Conservation (phyloP, 1,140 invertebrate species). For the Coptotermes formosanus region DNA sequence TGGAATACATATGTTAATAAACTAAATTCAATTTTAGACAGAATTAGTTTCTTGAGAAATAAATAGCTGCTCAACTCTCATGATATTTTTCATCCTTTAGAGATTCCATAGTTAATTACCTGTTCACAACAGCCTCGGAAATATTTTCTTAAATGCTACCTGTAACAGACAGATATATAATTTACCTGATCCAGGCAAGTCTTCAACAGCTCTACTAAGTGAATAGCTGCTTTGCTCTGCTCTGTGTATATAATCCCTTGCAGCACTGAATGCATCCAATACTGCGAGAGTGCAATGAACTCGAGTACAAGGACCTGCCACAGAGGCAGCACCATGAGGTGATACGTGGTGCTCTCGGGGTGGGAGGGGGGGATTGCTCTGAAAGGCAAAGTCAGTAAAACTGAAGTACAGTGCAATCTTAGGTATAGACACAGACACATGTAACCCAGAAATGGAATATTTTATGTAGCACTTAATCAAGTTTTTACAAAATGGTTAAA, state of each 20-base stretch:
- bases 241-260: constrained; percentile 54
- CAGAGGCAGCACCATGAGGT: not conserved
- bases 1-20: no score
- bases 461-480: no score
- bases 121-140: not conserved
- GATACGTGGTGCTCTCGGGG: constrained; percentile 49
- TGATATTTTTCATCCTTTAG: not conserved
- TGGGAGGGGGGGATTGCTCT: constrained; percentile 55
- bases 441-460: no score
- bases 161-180: not conserved
- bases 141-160: not conserved
- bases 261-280: constrained; percentile 58
- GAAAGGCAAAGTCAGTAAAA: constrained; percentile 29
- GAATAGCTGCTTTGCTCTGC: constrained; percentile 52
- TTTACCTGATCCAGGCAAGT: constrained; percentile 45
- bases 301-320: not conserved
- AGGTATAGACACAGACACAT: no score
- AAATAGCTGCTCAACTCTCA: no score
- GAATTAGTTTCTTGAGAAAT: no score
- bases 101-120: not conserved
- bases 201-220: constrained; percentile 54
- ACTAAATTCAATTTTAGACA: no score
- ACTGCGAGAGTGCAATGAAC: constrained; percentile 49
- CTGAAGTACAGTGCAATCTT: not conserved
- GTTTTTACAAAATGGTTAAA: no score